Evolutionary conservation across 2,113 vertebrate genomes (phyloP).

Genomic region (Anoplopoma fimbria): DNA sequence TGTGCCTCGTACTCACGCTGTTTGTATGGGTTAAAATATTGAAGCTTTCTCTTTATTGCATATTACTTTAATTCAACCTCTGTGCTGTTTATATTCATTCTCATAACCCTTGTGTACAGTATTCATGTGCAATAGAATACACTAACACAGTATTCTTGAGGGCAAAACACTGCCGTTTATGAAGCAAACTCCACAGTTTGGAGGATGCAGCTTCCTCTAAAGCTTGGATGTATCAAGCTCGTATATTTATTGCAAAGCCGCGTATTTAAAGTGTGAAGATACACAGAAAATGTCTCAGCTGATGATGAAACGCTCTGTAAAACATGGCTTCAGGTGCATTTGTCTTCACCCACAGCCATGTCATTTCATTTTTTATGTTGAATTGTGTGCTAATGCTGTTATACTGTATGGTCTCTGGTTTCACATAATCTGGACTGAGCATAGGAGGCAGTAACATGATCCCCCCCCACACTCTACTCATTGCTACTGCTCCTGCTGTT

Average conservation of each 20-base stretch:
- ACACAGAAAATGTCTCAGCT: conserved; percentile 43
- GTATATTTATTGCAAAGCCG: conserved; percentile 44
- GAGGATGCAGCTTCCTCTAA: conserved; percentile 16
- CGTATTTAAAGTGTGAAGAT: conserved; percentile 41
- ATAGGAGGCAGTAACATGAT: conserved; percentile 29
- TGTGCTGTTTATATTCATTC: conserved; percentile 27
- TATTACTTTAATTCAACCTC: conserved; percentile 13
- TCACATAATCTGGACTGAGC: conserved; percentile 38
- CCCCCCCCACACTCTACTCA: conserved; percentile 14
- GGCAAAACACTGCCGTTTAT: background rate
- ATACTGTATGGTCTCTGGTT: conserved; percentile 41
- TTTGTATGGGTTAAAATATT: conserved; percentile 19
- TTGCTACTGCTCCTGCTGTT: conserved; percentile 37
- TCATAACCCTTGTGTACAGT: conserved; percentile 13
- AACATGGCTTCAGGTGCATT: conserved; percentile 52
- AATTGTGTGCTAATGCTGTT: conserved; percentile 41
- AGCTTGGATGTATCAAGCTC: conserved; percentile 19
- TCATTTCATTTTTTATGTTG: conserved; percentile 61
- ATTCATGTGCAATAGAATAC: conserved; percentile 15
- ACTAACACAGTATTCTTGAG: too few species aligned
- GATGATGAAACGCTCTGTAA: conserved; percentile 74
- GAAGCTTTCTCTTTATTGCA: conserved; percentile 15
- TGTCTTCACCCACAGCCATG: conserved; percentile 31
- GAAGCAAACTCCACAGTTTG: background rate
- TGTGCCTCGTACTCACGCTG: background rate